Percentiles rank a stretch among this genome's conserved stretches.
These are phyloP conservation scores for Dolichopus griseipennis DNA, from an alignment of 2,888 invertebrate species.

Conservation along the genomic window DNA sequence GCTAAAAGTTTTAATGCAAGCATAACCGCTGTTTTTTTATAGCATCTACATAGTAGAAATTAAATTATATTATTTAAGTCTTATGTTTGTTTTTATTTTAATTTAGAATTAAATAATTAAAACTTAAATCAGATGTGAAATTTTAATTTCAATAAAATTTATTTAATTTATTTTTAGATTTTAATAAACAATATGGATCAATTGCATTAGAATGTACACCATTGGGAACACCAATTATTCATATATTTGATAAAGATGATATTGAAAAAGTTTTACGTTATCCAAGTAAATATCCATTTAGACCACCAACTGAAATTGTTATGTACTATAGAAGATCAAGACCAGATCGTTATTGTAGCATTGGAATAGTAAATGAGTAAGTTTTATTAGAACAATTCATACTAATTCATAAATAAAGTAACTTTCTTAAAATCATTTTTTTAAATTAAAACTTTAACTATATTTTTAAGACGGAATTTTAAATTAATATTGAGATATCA, in stretches of 20 bases:
- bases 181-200: slow-evolving; percentile 63
- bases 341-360: slow-evolving; percentile 71
- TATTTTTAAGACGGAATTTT: too few species aligned
- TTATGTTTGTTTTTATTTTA: too few species aligned
- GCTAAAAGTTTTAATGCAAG: too few species aligned
- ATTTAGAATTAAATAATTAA: too few species aligned
- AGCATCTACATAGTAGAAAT: too few species aligned
- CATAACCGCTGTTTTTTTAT: too few species aligned
- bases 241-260: slow-evolving; percentile 59
- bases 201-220: slow-evolving; percentile 70
- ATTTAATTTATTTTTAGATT: slow-evolving; percentile 43
- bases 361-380: slow-evolving; percentile 75
- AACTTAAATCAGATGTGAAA: background rate
- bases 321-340: slow-evolving; percentile 62
- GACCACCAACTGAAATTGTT: slow-evolving; percentile 75
- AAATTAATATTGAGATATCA: too few species aligned
- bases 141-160: background rate
- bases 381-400: slow-evolving; percentile 27
- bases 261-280: slow-evolving; percentile 68
- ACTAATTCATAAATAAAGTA: slow-evolving; percentile 13
- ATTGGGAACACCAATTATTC: slow-evolving; percentile 63
- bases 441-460: too few species aligned
- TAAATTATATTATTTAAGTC: too few species aligned
- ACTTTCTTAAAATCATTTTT: background rate
- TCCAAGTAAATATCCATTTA: slow-evolving; percentile 63